Conservation (phyloP, 2,888 invertebrate genomes). For the Sesamia inferens region DNA sequence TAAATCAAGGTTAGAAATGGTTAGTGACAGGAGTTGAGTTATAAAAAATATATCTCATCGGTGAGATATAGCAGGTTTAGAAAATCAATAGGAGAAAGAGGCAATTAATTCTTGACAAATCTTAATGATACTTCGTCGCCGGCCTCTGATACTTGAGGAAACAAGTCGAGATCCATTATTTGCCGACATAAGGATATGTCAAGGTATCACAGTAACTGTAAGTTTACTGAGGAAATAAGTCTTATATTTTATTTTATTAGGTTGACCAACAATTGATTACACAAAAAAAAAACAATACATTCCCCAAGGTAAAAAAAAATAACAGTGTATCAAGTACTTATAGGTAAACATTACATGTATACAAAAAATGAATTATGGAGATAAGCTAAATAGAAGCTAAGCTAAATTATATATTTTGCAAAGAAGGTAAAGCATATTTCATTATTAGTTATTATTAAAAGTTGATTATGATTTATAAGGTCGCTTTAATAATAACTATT, state of each 20-base stretch:
- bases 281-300: too few species aligned
- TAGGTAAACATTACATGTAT: too few species aligned
- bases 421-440: not conserved
- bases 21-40: not conserved
- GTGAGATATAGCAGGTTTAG: not conserved
- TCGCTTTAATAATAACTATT: conserved; percentile 28
- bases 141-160: not conserved
- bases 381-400: too few species aligned
- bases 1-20: not conserved
- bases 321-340: too few species aligned
- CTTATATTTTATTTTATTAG: too few species aligned
- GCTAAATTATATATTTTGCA: too few species aligned
- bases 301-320: too few species aligned
- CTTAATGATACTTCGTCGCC: not conserved
- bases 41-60: not conserved
- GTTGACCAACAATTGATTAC: too few species aligned
- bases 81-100: not conserved
- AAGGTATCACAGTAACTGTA: not conserved
- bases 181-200: not conserved
- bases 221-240: not conserved
- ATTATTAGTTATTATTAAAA: conserved; percentile 17
- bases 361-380: too few species aligned
- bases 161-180: conserved; percentile 4
- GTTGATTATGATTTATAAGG: conserved; percentile 35
- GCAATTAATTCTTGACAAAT: not conserved